These are phyloP conservation scores for honey bee (Apis mellifera) DNA, from an alignment of 1,140 invertebrate genomes.

Conservation along the genomic window Amel_HAv3.1 CM009936.2:7892001-7892500, in stretches of 20 bases:
- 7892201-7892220: constrained; percentile 2
- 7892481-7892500: too few relatives aligned
- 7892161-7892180: background rate
- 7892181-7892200: constrained; percentile 7
- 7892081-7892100: background rate
- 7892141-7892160: background rate
- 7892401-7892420: background rate
- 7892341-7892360: constrained; percentile 10
- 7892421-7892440: background rate
- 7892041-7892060: background rate
- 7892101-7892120: background rate
- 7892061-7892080: background rate
- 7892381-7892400: background rate
- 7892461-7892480: too few relatives aligned
- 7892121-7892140: background rate
- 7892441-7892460: too few relatives aligned
- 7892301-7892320: constrained; percentile 18
- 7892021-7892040: background rate
- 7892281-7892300: constrained; percentile 17
- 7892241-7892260: constrained; percentile 10
- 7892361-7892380: background rate
- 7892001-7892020: background rate
- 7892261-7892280: constrained; percentile 40
- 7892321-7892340: background rate
- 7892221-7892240: constrained; percentile 30